Base-by-base conservation (phyloP, 2,888 invertebrate genomes). In the Drosophila koepferae region DNA sequence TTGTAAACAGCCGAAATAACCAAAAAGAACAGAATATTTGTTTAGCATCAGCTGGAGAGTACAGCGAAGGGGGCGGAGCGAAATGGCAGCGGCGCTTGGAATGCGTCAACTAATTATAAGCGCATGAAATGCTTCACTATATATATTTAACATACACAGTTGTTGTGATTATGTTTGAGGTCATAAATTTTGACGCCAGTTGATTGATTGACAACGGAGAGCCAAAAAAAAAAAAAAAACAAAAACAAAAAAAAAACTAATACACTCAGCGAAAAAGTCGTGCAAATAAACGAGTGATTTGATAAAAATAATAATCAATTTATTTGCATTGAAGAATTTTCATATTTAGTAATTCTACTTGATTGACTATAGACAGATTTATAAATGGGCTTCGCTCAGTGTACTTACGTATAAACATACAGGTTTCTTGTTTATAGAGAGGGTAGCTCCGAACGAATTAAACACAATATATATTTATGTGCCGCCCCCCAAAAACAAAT, bases 141-240 rank as follows among this genome's bases (percentile, higher is more conserved):
- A 55, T 43, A 65, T 43, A 65, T 68, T 58, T 49, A 60, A 66
- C 63, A 76, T 66, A 63, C 14, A n/a, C 31, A 41, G 43, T 34
- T 67, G 77, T 68, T 77, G 76, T 86, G 81, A 84, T 86, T 86
- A 74, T 81, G 74, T 74, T 85, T 81, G 79, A 70, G 86, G 80
- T 86, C 84, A 84, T 80, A 86, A 83, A 84, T 82, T 82, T 84
- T 84, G 84, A 85, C 84, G 81, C 81, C 84, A 77, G 79, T 88
- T 83, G 88, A 83, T 86, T 86, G 86, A 86, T 80, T 88, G 87
- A 85, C 73, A 77, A 70, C 72, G 62, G 12, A 56, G 14, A 63
- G 49, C 55, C 34, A 38, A 20, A 58, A 20, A 34, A 23, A 23
- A 23, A 23, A 23, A 23, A 23, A 23, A 23, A 23, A 20, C 1